These are phyloP conservation scores for Campylomormyrus tamandua DNA, from an alignment of 2,113 vertebrate genomes.

Conservation along the genomic window DNA sequence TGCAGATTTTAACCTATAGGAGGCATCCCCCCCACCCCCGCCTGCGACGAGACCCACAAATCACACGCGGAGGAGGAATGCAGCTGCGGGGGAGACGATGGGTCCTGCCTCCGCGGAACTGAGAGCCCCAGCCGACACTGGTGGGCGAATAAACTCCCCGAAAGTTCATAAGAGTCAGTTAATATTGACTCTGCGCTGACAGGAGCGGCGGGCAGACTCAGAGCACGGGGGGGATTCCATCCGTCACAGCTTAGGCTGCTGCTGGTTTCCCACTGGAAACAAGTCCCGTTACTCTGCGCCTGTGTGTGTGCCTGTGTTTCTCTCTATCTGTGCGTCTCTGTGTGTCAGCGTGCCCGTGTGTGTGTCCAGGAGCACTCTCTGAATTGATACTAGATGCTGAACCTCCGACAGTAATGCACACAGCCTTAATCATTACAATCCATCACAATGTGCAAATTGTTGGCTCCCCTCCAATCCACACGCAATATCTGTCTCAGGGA, in stretches of 20 bases:
- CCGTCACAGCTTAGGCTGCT: not conserved
- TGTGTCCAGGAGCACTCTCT: not conserved
- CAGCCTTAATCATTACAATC: not conserved
- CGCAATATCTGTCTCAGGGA: not conserved
- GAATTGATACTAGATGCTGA: not conserved
- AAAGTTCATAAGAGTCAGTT: constrained; percentile 7
- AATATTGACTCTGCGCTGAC: constrained; percentile 9
- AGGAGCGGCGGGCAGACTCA: not conserved
- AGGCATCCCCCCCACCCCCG: constrained; percentile 44
- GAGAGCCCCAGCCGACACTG: not conserved
- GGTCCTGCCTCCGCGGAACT: constrained; percentile 20
- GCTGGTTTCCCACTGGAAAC: not conserved
- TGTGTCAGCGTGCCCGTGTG: not conserved
- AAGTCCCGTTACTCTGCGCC: not conserved
- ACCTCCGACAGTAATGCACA: not conserved
- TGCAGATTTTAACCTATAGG: constrained; percentile 67
- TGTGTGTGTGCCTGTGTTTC: not conserved
- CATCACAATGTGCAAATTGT: not conserved
- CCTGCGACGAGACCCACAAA: constrained; percentile 57
- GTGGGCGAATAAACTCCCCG: not conserved
- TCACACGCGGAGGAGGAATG: constrained; percentile 40
- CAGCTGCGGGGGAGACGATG: constrained; percentile 43
- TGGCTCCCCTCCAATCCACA: not conserved
- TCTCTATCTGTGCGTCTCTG: not conserved
- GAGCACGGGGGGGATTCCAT: not conserved